phyloP scores from a whole-genome alignment of 2,797 vertebrate species.

The Clarias pachynema region DNA sequence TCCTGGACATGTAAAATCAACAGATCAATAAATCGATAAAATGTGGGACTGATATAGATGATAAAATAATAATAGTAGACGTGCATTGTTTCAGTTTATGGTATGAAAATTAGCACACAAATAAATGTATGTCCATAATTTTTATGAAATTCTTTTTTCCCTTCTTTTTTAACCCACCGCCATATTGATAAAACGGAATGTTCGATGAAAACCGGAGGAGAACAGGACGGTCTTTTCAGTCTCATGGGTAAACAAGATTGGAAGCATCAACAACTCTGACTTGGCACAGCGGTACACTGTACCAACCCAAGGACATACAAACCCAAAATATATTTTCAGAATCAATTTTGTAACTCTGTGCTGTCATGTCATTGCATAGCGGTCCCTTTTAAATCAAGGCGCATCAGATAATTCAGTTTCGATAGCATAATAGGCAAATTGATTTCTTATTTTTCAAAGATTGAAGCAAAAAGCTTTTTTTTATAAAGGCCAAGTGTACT shows the following conservation, averaged over 20 bases:
- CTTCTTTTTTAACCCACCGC: neutral
- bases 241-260: conserved; percentile 15
- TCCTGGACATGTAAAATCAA: neutral
- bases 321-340: conserved; percentile 18
- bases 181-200: neutral
- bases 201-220: neutral
- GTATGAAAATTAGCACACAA: neutral
- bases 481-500: neutral
- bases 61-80: neutral
- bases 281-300: neutral
- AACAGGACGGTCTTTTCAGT: neutral
- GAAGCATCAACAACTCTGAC: conserved; percentile 3
- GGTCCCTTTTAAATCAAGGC: neutral
- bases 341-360: neutral
- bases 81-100: neutral
- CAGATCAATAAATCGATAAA: neutral
- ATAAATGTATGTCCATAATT: neutral
- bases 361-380: neutral
- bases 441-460: conserved; percentile 10
- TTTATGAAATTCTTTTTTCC: neutral
- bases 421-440: neutral
- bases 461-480: neutral
- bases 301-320: neutral
- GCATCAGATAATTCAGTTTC: conserved; percentile 14
- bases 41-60: too few relatives aligned